Evolutionary conservation across 2,888 invertebrate species (phyloP), one percentile per base, ranked within the genome.

Genomic region (Philaethria dido): DNA sequence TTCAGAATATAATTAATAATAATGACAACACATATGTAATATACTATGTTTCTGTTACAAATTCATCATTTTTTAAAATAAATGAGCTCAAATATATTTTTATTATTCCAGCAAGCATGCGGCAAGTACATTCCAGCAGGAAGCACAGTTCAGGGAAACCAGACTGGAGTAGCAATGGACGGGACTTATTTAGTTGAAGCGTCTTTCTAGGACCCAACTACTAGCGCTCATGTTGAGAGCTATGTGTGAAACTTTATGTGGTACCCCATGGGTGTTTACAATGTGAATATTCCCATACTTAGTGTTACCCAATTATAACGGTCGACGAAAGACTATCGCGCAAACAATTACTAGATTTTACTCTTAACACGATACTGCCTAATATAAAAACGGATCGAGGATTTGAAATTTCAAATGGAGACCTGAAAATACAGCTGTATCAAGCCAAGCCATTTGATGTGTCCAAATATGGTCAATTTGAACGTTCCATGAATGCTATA

Each of bases 41-140:
- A 50, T 3, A 25, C 14, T 2, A 25, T 33, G 16, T 52, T 11
- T 16, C 5, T 8, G 3, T 29, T 9, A 50, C n/a, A 29, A 16
- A 50, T 25, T 3, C 5, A 3, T 25, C 14, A 2, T 25, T 25
- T n/a, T 11, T 29, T 33, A 9, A 11, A 54, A 59, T 62, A 61
- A 39, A 13, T 44, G 13, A 9, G 3, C 16, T 50, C 42, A 39
- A 60, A 44, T 39, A 45, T 67, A 9, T 45, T 52, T 72, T 73
- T 67, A 74, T 71, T 72, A 76, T 93, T 92, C 83, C 94, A 96
- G 94, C 95, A 96, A 94, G 96, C 96, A 77, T 96, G 96, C 89
- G 96, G 96, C 82, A 97, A 97, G 92, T 97, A 97, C 93, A 96
- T 97, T 94, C 96, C 97, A 78, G 96, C 96, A 74, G 95, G 96